Percentiles rank a stretch among this genome's conserved stretches.
These are phyloP conservation scores for Pediacus dermestoides DNA, from an alignment of 2,888 invertebrate genomes.

Conservation along the genomic window DNA sequence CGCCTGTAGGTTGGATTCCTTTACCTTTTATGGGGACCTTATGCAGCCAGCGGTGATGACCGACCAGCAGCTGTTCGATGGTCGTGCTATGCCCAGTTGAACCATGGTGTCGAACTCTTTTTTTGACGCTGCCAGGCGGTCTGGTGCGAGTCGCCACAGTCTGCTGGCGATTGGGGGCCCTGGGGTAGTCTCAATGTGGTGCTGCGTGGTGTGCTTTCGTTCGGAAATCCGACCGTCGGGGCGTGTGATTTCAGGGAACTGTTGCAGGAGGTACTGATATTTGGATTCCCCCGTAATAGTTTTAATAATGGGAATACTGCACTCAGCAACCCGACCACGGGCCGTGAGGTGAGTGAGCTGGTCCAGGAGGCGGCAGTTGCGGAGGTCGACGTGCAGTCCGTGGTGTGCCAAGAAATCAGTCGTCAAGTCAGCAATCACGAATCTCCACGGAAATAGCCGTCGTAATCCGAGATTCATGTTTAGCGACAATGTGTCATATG, in stretches of 20 bases:
- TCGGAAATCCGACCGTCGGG: too few relatives aligned
- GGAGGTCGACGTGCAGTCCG: not conserved
- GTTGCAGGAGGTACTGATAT: too few relatives aligned
- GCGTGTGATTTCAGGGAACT: too few relatives aligned
- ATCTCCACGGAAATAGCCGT: not conserved
- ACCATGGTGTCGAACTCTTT: constrained; percentile 1
- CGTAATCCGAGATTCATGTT: constrained; percentile 1
- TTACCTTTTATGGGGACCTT: not conserved
- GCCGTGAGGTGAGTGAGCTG: not conserved
- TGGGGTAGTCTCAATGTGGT: constrained; percentile 1
- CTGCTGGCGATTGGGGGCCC: not conserved
- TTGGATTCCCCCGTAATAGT: too few relatives aligned
- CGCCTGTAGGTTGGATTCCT: constrained; percentile 29
- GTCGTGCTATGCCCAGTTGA: constrained; percentile 1
- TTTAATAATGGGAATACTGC: too few relatives aligned
- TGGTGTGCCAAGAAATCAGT: not conserved
- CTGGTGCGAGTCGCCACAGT: constrained; percentile 1
- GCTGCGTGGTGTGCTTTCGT: not conserved
- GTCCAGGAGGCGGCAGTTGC: not conserved
- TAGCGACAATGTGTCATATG: not conserved
- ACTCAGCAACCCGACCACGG: constrained; percentile 1
- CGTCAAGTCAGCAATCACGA: not conserved
- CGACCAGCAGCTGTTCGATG: too few relatives aligned
- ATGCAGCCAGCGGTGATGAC: too few relatives aligned
- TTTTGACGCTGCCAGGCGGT: not conserved